phyloP scores from a whole-genome alignment of 23 tunicate species.

The Halocynthia aurantium region DNA sequence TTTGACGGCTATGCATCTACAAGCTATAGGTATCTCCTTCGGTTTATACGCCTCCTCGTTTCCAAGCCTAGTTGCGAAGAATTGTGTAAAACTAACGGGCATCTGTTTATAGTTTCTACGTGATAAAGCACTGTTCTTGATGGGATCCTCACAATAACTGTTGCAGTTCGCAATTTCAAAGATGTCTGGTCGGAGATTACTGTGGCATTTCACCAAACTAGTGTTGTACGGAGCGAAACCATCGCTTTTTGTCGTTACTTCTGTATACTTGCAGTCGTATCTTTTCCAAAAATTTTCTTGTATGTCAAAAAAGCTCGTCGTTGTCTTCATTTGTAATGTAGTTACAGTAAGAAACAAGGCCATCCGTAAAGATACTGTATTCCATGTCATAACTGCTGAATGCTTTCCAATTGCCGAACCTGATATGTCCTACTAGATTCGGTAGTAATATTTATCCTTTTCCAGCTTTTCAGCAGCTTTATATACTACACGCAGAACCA shows the following conservation, averaged over 20 bases:
- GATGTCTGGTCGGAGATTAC: not conserved
- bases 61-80: not conserved
- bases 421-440: no score
- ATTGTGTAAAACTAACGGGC: not conserved
- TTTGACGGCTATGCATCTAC: no score
- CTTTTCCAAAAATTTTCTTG: not conserved
- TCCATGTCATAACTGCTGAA: no score
- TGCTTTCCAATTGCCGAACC: no score
- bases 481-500: no score
- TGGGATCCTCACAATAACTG: not conserved
- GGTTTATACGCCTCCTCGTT: not conserved
- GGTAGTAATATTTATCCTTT: no score
- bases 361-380: no score
- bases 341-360: no score
- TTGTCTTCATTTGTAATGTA: no score
- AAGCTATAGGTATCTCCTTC: no score
- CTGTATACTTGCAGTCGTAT: not conserved
- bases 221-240: constrained; percentile 1
- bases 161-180: not conserved
- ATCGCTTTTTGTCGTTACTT: not conserved
- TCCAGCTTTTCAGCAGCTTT: no score
- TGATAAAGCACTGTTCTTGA: not conserved
- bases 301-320: not conserved
- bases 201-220: not conserved
- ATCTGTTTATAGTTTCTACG: not conserved